phyloP scores from a whole-genome alignment of 2,113 vertebrate species.

The Pseudorectes ferrugineus region DNA sequence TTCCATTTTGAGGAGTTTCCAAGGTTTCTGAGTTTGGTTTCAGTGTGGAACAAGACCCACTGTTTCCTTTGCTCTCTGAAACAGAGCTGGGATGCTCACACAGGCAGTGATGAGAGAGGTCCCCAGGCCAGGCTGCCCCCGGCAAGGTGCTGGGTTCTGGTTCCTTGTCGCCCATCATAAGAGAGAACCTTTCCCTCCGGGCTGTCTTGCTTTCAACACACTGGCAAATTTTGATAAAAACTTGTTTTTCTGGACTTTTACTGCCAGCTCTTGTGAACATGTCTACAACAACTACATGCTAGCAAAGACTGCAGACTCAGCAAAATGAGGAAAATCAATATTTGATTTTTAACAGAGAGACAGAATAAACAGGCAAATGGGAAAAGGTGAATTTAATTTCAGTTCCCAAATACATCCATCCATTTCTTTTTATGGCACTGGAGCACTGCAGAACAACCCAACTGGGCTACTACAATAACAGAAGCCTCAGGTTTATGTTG shows the following conservation, averaged over 20 bases:
- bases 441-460: not conserved
- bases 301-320: not conserved
- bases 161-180: fast-evolving
- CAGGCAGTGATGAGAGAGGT: not conserved
- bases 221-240: not conserved
- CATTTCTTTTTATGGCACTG: not conserved
- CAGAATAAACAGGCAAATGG: not conserved
- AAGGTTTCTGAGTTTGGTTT: not conserved
- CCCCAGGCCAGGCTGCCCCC: not conserved
- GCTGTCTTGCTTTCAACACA: not conserved
- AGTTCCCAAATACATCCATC: not conserved
- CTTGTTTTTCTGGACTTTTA: not conserved
- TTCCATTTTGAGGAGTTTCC: not conserved
- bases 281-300: not conserved
- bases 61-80: not conserved
- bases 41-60: not conserved
- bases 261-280: not conserved
- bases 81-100: not conserved
- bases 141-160: not conserved
- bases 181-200: not conserved
- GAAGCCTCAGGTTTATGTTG: not conserved
- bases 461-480: not conserved
- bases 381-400: not conserved
- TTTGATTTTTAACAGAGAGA: not conserved
- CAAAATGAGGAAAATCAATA: not conserved